A percentile compares a stretch with the other conserved stretches of the same genome.
phyloP scores from a whole-genome alignment of 2,113 vertebrate genomes.

The Callipepla squamata region DNA sequence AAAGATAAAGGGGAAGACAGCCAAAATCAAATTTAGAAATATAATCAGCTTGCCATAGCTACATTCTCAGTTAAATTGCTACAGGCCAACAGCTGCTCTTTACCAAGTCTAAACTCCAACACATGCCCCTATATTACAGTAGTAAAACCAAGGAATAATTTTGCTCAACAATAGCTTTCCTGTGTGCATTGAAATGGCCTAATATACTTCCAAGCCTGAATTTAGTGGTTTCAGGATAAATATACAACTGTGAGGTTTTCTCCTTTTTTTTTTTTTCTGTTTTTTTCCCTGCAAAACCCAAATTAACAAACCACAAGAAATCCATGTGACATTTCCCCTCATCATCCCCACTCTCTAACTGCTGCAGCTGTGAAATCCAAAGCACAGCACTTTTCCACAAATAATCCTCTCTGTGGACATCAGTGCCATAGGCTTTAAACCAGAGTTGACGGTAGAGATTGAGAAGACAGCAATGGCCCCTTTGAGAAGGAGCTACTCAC shows the following conservation, averaged over 20 bases:
- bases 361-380: constrained; percentile 3
- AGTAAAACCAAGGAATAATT: constrained; percentile 34
- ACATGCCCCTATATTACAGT: constrained; percentile 10
- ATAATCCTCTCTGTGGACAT: neutral
- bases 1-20: neutral
- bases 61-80: constrained; percentile 22
- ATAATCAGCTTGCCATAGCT: neutral
- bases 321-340: neutral
- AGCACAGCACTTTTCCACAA: neutral
- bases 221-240: constrained; percentile 40
- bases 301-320: constrained; percentile 31
- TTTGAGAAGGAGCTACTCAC: neutral
- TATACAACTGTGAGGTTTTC: neutral
- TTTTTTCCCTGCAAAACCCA: neutral
- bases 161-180: constrained; percentile 6
- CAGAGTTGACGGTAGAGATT: neutral
- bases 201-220: neutral
- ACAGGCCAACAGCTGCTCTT: constrained; percentile 3
- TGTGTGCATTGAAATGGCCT: constrained; percentile 15
- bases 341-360: neutral
- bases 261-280: neutral
- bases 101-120: constrained; percentile 35
- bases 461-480: neutral
- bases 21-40: neutral
- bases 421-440: neutral